Conservation (phyloP, 2,888 invertebrate genomes). For the Pilophorus perplexus region DNA sequence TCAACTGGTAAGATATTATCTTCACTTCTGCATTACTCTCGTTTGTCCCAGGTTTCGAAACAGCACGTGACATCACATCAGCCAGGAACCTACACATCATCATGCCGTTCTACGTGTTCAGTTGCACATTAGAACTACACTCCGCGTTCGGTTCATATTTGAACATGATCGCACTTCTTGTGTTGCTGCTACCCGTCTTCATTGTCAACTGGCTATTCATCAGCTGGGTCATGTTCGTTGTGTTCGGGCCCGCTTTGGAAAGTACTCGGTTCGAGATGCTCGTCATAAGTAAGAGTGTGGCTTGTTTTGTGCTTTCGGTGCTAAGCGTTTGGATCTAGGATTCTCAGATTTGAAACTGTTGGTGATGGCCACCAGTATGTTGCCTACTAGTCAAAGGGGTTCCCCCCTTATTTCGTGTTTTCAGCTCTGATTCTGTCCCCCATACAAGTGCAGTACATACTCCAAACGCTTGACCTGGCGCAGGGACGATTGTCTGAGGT, state of each 20-base stretch:
- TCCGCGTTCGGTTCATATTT: conserved; percentile 25
- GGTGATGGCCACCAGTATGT: too few relatives aligned
- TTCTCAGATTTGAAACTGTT: too few relatives aligned
- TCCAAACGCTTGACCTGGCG: conserved; percentile 7
- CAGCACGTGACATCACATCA: too few relatives aligned
- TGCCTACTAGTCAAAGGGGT: too few relatives aligned
- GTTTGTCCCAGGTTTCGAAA: too few relatives aligned
- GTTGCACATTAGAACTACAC: conserved; percentile 15
- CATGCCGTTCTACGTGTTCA: conserved; percentile 24
- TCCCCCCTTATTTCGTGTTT: too few relatives aligned
- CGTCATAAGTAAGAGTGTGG: conserved; percentile 8
- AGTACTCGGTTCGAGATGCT: conserved; percentile 15
- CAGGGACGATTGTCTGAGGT: conserved; percentile 17
- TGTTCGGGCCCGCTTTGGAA: background rate
- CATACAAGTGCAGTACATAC: conserved; percentile 22
- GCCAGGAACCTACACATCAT: conserved; percentile 18
- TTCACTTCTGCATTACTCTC: too few relatives aligned
- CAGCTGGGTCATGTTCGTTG: conserved; percentile 24
- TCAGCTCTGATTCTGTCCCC: conserved; percentile 25
- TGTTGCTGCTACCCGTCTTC: conserved; percentile 13
- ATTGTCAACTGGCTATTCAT: conserved; percentile 15
- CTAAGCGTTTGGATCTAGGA: background rate
- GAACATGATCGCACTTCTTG: conserved; percentile 2
- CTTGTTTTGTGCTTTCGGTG: background rate
- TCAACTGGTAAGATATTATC: too few relatives aligned